phyloP scores from a whole-genome alignment of 1,140 invertebrate species.

The Globodera rostochiensis region DNA sequence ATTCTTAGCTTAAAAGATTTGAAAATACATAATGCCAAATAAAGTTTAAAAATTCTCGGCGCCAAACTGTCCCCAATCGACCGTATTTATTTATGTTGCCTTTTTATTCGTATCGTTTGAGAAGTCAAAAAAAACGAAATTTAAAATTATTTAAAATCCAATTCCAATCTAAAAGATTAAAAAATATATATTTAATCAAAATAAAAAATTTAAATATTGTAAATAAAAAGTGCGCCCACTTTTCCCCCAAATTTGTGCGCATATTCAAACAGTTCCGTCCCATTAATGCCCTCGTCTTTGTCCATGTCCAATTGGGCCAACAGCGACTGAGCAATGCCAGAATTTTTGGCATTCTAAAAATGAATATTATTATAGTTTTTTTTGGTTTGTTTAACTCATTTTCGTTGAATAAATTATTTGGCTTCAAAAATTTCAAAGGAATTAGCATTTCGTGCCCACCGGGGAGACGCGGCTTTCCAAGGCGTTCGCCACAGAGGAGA shows the following conservation, averaged over 20 bases:
- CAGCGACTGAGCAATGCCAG: slow-evolving; percentile 31
- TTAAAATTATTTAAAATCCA: no score
- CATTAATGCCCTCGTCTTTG: slow-evolving; percentile 22
- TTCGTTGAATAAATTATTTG: neutral
- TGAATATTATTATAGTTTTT: slow-evolving; percentile 3
- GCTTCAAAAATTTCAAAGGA: neutral
- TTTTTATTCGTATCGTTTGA: no score
- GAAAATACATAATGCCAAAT: neutral
- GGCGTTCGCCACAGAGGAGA: slow-evolving; percentile 3
- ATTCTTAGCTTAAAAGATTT: no score
- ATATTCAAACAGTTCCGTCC: slow-evolving; percentile 14
- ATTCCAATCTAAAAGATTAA: no score
- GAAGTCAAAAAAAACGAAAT: no score
- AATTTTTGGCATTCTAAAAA: slow-evolving; percentile 23
- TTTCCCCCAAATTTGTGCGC: slow-evolving; percentile 8
- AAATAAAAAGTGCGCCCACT: neutral
- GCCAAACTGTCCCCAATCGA: no score
- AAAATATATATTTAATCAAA: no score
- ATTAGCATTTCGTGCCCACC: neutral
- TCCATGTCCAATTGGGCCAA: slow-evolving; percentile 29
- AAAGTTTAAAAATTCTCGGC: neutral
- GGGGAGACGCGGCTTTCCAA: slow-evolving; percentile 15
- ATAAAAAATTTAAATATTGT: no score
- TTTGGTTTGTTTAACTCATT: neutral
- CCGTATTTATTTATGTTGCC: no score